These are phyloP conservation scores for Macrosoma leucophasiata DNA, from an alignment of 2,888 invertebrate species.

Conservation along the genomic window DNA sequence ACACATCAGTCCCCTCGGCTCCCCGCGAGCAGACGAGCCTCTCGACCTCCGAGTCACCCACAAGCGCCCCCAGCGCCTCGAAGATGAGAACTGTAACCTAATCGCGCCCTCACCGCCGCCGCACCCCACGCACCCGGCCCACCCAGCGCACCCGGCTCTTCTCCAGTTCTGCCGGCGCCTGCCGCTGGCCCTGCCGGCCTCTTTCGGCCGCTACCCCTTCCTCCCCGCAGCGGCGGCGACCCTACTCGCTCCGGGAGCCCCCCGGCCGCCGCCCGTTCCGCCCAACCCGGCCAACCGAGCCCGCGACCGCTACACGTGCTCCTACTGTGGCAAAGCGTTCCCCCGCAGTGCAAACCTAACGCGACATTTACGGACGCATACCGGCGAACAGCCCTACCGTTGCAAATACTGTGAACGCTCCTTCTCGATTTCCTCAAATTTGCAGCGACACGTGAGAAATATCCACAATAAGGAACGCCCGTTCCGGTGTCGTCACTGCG, in stretches of 20 bases:
- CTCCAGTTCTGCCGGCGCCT: slow-evolving; percentile 65
- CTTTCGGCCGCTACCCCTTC: slow-evolving; percentile 68
- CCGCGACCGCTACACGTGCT: slow-evolving; percentile 96
- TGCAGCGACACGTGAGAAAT: slow-evolving; percentile 98
- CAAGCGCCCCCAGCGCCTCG: slow-evolving; percentile 82
- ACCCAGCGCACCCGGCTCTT: slow-evolving; percentile 73
- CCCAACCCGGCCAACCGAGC: slow-evolving; percentile 77
- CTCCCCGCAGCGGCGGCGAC: slow-evolving; percentile 67
- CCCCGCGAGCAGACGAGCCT: slow-evolving; percentile 81
- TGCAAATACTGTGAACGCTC: slow-evolving; percentile 99
- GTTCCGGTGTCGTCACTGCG: slow-evolving; percentile 97
- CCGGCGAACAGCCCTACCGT: slow-evolving; percentile 98
- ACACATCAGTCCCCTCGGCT: slow-evolving; percentile 71
- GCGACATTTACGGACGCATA: slow-evolving; percentile 96
- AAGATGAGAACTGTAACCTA: slow-evolving; percentile 92
- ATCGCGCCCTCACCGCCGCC: slow-evolving; percentile 78
- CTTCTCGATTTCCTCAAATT: slow-evolving; percentile 98
- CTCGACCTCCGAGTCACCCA: slow-evolving; percentile 91
- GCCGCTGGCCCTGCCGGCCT: slow-evolving; percentile 64
- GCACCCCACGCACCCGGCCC: slow-evolving; percentile 65
- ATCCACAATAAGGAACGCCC: slow-evolving; percentile 99
- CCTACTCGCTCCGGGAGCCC: slow-evolving; percentile 59
- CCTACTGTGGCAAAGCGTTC: slow-evolving; percentile 98
- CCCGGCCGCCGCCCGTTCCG: slow-evolving; percentile 56
- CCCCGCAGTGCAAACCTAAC: slow-evolving; percentile 98